phyloP scores from a whole-genome alignment of 2,888 invertebrate genomes.

The Alentia gelatinosa region DNA sequence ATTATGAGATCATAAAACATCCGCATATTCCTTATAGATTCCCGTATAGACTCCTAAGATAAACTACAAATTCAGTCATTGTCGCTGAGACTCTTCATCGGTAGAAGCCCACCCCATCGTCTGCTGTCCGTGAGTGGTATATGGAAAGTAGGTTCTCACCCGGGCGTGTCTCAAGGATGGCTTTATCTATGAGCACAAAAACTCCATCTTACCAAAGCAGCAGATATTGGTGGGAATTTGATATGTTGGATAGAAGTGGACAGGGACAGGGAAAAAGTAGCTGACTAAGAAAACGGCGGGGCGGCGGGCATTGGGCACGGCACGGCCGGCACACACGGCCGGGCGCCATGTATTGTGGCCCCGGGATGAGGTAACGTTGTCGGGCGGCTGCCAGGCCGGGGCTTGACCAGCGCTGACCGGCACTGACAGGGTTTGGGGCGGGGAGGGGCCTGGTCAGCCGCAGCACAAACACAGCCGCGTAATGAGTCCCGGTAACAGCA shows the following conservation, averaged over 20 bases:
- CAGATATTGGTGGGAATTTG: not conserved
- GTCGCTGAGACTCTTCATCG: too few relatives aligned
- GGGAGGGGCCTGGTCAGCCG: not conserved
- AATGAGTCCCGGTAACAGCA: slow-evolving; percentile 37
- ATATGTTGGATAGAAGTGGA: not conserved
- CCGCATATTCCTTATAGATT: too few relatives aligned
- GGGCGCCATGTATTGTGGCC: not conserved
- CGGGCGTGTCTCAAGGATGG: not conserved
- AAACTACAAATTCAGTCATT: too few relatives aligned
- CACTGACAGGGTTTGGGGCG: not conserved
- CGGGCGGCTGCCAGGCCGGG: not conserved
- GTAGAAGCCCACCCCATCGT: too few relatives aligned
- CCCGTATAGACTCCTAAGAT: too few relatives aligned
- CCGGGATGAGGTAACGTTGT: not conserved
- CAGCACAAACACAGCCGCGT: not conserved
- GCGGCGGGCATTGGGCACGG: not conserved
- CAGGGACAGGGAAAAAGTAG: not conserved
- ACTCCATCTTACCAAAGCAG: not conserved
- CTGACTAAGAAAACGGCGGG: not conserved
- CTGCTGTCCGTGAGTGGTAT: not conserved
- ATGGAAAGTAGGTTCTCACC: not conserved
- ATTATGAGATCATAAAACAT: too few relatives aligned
- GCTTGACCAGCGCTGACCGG: not conserved
- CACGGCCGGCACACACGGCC: not conserved
- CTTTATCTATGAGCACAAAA: not conserved